Evolutionary conservation across 2,113 vertebrate species (phyloP).

Genomic region (Lanius collurio): DNA sequence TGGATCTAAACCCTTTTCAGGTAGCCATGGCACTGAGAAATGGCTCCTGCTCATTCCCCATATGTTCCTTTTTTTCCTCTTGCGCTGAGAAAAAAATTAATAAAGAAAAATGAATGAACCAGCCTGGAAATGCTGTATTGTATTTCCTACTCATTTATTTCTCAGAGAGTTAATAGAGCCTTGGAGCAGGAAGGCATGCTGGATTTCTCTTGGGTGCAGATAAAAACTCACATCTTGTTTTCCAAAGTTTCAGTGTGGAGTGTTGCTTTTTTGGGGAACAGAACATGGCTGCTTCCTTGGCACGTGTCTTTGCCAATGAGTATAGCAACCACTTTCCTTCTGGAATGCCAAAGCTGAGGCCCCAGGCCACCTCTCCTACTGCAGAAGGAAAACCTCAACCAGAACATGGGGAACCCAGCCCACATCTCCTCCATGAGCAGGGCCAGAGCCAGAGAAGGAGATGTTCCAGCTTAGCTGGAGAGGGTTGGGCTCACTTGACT

Average conservation of each 20-base stretch:
- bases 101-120: constrained; percentile 16
- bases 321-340: accelerated
- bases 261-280: not conserved
- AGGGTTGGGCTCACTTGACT: not conserved
- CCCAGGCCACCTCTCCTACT: not conserved
- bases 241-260: not conserved
- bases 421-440: not conserved
- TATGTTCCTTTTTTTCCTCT: not conserved
- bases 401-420: not conserved
- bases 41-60: not conserved
- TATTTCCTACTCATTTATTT: not conserved
- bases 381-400: not conserved
- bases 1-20: not conserved
- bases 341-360: not conserved
- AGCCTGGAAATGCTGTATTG: not conserved
- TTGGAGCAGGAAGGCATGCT: not conserved
- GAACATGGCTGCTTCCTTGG: not conserved
- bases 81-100: not conserved
- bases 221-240: not conserved
- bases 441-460: not conserved
- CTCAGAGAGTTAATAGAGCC: not conserved
- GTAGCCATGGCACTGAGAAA: not conserved
- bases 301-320: accelerated
- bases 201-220: not conserved
- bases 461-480: accelerated